Percentiles rank a stretch among this genome's conserved stretches.
Evolutionary conservation across 2,797 vertebrate species (phyloP).

Genomic region (Crocidura indochinensis): DNA sequence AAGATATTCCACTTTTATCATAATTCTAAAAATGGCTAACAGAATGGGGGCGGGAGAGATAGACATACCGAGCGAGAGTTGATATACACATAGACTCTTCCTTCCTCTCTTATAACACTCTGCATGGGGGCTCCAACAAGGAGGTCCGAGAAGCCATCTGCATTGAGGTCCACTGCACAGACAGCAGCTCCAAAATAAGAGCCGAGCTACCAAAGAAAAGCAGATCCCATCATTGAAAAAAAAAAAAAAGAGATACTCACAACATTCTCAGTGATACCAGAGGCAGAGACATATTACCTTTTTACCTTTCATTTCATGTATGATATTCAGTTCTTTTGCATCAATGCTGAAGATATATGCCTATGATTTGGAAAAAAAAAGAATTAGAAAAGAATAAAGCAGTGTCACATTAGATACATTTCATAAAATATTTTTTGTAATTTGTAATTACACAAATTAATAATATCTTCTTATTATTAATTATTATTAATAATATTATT

Average conservation of each 20-base stretch:
- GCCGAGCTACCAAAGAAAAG: slow-evolving; percentile 92
- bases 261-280: neutral
- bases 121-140: slow-evolving; percentile 97
- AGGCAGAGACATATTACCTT: slow-evolving; percentile 90
- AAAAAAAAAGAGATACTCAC: neutral
- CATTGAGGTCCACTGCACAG: slow-evolving; percentile 96
- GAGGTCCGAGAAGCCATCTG: slow-evolving; percentile 96
- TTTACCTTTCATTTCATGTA: slow-evolving; percentile 93
- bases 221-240: slow-evolving; percentile 36
- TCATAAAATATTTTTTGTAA: slow-evolving; percentile 31
- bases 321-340: slow-evolving; percentile 89
- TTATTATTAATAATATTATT: too few relatives aligned
- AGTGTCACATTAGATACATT: neutral
- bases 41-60: accelerated
- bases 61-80: slow-evolving; percentile 95
- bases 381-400: neutral
- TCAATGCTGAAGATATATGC: slow-evolving; percentile 94
- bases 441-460: neutral
- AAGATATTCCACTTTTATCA: neutral
- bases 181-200: slow-evolving; percentile 97
- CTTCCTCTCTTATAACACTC: slow-evolving; percentile 95
- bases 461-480: neutral
- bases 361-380: slow-evolving; percentile 87
- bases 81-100: slow-evolving; percentile 96
- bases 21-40: neutral